A percentile compares a stretch with the other conserved stretches of the same genome.
Conservation (phyloP, 2,113 vertebrate genomes). For the Oreocharis arfaki region DNA sequence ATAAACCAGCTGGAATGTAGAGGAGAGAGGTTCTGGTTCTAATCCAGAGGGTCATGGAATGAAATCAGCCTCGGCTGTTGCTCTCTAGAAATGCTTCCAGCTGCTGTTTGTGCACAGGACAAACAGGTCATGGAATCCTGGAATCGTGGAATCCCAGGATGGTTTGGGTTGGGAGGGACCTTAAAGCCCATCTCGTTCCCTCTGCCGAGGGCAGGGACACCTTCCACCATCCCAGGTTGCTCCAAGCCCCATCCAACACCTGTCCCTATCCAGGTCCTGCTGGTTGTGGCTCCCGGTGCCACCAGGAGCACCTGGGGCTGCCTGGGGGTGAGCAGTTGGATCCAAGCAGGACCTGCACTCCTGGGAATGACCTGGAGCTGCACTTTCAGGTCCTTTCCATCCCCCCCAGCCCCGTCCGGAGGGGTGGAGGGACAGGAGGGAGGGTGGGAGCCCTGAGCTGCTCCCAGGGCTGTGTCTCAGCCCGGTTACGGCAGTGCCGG, state of each 20-base stretch:
- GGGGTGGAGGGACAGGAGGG: too few species aligned
- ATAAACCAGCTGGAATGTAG: neutral
- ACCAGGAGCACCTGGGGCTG: neutral
- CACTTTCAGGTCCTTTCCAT: neutral
- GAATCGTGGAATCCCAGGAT: neutral
- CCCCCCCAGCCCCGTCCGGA: neutral
- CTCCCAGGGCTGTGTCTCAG: accelerated
- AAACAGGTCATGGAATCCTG: neutral
- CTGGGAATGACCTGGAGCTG: neutral
- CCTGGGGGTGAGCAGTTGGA: accelerated
- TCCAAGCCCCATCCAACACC: neutral
- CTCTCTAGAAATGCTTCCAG: neutral
- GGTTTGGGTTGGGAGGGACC: neutral
- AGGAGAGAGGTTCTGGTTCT: neutral
- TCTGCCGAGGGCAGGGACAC: neutral
- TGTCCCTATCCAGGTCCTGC: neutral
- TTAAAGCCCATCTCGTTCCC: neutral
- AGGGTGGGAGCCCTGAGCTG: neutral
- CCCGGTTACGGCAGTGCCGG: neutral
- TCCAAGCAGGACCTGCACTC: neutral
- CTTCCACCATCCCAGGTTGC: neutral
- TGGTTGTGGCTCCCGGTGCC: neutral
- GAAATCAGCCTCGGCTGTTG: neutral
- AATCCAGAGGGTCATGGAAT: neutral
- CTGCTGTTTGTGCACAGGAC: neutral